phyloP scores from a whole-genome alignment of 2,797 vertebrate species.

The Miichthys miiuy region DNA sequence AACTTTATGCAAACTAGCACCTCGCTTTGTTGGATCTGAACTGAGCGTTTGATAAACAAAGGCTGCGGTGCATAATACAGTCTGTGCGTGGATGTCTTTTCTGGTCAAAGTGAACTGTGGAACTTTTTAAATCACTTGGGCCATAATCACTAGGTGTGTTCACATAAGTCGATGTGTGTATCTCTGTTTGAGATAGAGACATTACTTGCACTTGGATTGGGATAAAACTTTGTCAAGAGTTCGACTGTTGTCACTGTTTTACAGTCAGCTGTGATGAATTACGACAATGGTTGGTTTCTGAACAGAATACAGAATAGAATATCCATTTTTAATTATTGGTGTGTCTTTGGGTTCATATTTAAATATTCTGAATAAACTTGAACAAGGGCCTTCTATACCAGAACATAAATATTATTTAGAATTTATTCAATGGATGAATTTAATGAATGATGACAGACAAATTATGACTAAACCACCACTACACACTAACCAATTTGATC shows the following conservation, averaged over 20 bases:
- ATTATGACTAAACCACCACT: no score
- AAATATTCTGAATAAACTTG: no score
- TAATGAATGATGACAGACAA: no score
- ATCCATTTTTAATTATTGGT: background rate
- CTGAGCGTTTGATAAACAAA: conserved; percentile 73
- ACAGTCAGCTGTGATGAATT: background rate
- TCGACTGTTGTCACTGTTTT: background rate
- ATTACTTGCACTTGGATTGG: background rate
- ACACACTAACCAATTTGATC: no score
- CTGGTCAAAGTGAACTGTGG: conserved; percentile 12
- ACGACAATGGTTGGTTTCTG: background rate
- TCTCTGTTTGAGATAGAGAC: conserved; percentile 10
- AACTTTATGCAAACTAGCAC: conserved; percentile 73
- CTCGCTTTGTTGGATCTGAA: conserved; percentile 68
- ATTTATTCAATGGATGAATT: no score
- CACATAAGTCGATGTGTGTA: conserved; percentile 18
- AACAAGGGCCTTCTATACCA: no score
- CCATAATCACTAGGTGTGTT: background rate
- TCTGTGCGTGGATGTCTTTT: conserved; percentile 26
- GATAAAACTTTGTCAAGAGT: background rate
- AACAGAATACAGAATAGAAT: background rate
- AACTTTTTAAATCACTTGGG: conserved; percentile 34
- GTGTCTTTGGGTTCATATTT: background rate
- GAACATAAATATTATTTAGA: no score
- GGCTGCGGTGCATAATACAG: conserved; percentile 54